Base-by-base conservation (phyloP, 2,888 invertebrate species). In the Nymphalis polychloros region DNA sequence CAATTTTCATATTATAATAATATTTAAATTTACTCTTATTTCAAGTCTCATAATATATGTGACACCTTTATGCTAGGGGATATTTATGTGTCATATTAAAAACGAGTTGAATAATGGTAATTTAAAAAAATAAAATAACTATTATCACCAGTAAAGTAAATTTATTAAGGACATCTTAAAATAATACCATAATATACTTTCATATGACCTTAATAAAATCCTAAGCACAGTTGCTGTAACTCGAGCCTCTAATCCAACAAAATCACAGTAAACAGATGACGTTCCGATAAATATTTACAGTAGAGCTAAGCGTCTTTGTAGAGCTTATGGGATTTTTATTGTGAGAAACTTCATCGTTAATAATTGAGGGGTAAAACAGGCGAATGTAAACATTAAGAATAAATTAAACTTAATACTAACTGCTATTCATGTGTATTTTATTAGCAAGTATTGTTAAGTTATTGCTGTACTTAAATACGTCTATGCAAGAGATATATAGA, bases 201-300 rank as follows among this genome's bases (percentile, higher is more conserved):
- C 17, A 41, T 57, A 63, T 55, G 62, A 69, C 65, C 64, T 69
- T 55, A 59, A 57, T 49, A 64, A 57, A 55, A 73, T 63, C 63
- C 35, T 53, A 53, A 60, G 31, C 48, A 20, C 68, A 68, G 66
- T 70, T 65, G 65, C 66, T 59, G 27, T 64, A 69, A 62, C 69
- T 62, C 63, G 59, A 63, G 67, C 61, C 61, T 76, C 48, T 69
- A 69, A 67, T 69, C 67, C 67, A 64, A 69, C 71, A 23, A 63
- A 72, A 81, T 84, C 83, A 78, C 76, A 63, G 80, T 73, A 81
- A 81, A 82, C 85, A 87, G 76, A 83, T 87, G 85, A 86, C 81
- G 82, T 70, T 73, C 64, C 66, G 59, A 76, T 87, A 90, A 91
- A 91, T 89, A 90, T 91, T 91, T 90, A 90, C 84, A 76, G 46